These are phyloP conservation scores for Stegana nigrithorax DNA, from an alignment of 2,888 invertebrate genomes.

Conservation along the genomic window DNA sequence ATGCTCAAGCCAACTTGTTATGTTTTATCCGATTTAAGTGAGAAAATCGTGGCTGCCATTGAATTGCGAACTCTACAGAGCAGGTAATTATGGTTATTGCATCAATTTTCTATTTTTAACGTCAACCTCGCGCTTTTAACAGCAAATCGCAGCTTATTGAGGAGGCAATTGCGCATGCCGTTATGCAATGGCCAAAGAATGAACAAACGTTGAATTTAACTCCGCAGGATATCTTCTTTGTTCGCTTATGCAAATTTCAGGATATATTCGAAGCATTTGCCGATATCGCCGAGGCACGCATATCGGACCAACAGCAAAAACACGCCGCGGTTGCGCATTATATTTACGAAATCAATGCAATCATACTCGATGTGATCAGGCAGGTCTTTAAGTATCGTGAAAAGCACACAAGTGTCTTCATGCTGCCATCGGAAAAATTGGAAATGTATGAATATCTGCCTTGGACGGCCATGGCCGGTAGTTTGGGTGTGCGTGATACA, in stretches of 20 bases:
- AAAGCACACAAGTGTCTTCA: conserved; percentile 71
- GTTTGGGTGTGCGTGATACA: conserved; percentile 70
- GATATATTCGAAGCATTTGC: conserved; percentile 75
- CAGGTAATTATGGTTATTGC: conserved; percentile 36
- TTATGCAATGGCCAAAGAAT: conserved; percentile 69
- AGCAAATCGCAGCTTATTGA: conserved; percentile 69
- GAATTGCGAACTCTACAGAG: conserved; percentile 76
- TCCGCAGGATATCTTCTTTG: conserved; percentile 80
- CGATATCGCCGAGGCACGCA: conserved; percentile 73
- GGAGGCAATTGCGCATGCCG: conserved; percentile 72
- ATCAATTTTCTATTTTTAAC: neutral
- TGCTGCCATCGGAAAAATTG: conserved; percentile 65
- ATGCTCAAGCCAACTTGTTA: conserved; percentile 68
- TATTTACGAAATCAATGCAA: conserved; percentile 72
- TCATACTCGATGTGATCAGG: conserved; percentile 73
- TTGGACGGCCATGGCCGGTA: conserved; percentile 79
- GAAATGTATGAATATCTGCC: conserved; percentile 75
- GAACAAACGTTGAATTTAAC: conserved; percentile 71
- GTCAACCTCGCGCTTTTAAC: conserved; percentile 25
- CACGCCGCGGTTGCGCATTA: conserved; percentile 70
- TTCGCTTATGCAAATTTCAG: conserved; percentile 77
- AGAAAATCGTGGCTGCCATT: conserved; percentile 82
- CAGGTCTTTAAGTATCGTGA: conserved; percentile 76
- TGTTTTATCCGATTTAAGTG: conserved; percentile 80
- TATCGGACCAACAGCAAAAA: conserved; percentile 73